Conservation (phyloP, 2,888 invertebrate genomes). For the Drosophila trichaetosa region DNA sequence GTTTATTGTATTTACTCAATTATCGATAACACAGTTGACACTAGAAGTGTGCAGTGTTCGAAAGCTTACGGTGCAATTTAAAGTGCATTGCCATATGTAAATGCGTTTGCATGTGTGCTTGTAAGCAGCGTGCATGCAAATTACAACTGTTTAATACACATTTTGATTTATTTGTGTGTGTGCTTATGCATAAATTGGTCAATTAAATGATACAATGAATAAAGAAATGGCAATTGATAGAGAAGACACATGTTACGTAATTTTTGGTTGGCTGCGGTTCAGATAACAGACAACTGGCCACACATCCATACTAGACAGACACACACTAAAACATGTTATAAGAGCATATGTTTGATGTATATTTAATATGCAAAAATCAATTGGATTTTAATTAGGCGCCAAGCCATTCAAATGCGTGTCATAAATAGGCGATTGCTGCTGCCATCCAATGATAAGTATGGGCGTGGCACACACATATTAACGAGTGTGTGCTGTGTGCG, state of each 20-base stretch:
- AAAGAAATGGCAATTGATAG: constrained; percentile 21
- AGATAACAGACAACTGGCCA: constrained; percentile 41
- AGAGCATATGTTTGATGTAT: constrained; percentile 8
- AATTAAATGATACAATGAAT: constrained; percentile 14
- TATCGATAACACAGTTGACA: constrained; percentile 31
- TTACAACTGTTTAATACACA: constrained; percentile 1
- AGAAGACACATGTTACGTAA: constrained; percentile 52
- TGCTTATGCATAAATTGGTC: constrained; percentile 15
- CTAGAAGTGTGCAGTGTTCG: constrained; percentile 9
- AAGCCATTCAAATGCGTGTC: constrained; percentile 38
- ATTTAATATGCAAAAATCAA: constrained; percentile 10
- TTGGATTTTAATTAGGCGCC: constrained; percentile 33
- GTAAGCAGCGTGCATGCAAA: constrained; percentile 15
- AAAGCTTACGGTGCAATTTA: background rate
- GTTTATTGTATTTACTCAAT: constrained; percentile 20
- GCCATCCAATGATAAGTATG: constrained; percentile 48
- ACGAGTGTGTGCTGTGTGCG: background rate
- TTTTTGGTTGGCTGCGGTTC: constrained; percentile 28
- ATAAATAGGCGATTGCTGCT: constrained; percentile 25
- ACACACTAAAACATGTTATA: background rate
- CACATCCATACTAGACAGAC: constrained; percentile 8
- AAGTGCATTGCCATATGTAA: constrained; percentile 7
- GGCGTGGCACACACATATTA: constrained; percentile 54
- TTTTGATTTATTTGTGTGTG: background rate
- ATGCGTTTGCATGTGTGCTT: constrained; percentile 2